Evolutionary conservation across 2,797 vertebrate species (phyloP), one percentile per base, ranked within the genome.

Genomic region (Leuciscus waleckii): DNA sequence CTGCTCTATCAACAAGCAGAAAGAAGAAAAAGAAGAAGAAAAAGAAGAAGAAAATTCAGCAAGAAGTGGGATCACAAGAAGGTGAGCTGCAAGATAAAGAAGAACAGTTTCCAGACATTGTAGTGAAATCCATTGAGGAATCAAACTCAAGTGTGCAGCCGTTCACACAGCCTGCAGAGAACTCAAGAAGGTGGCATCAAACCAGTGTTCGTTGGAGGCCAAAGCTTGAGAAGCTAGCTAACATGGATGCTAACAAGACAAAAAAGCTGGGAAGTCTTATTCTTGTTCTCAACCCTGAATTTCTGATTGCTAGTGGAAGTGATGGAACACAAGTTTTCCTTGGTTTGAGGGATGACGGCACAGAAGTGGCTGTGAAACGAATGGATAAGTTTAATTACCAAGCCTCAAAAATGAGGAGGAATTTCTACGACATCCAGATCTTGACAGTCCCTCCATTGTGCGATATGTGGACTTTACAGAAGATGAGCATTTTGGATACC

Each of bases 351-450:
- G 79, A 91, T 35, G 94, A 95, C 7, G 93, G 92, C 77, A 93
- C 92, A 68, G 94, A 95, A 85, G 90, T 95, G 32, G 94, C 94
- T 2, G 86, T 95, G 0, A 95, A 95, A 85, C 91, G 77, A 89
- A 94, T 93, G 89, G 7, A 56, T 0, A 92, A 78, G 16, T 78
- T 61, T 35, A 92, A 93, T 84, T 92, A 93, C 58, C 0, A 89
- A 2, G 86, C 2, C 89, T 94, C 19, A 94, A 89, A 88, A 93
- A 92, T 0, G 94, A 95, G 29, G 79, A 91, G 78, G 68, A 0
- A 43, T 78, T 92, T 16, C 90, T 95, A 16, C 81, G 89, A 17
- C 92, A 87, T 49, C 88, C 92, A 37, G 6, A 91, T 7, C 92
- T 95, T 0, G 88, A 93, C 2, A 61, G 89, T 83, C 54, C 17